A percentile compares a stretch with the other conserved stretches of the same genome.
Conservation (phyloP, 2,888 invertebrate species). For the Entomobrya multifasciata region DNA sequence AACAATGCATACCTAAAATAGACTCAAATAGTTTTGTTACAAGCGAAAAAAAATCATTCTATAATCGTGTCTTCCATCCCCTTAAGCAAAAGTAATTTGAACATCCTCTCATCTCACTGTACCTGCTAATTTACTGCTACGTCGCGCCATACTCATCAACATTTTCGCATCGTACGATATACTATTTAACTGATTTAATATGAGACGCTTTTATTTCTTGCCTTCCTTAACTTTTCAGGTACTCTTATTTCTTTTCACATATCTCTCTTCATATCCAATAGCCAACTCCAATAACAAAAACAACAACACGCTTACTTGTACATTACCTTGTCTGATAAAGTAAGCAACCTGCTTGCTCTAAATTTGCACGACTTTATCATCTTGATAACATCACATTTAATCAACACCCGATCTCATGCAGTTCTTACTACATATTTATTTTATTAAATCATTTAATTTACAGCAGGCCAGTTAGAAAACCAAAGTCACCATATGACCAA, state of each 20-base stretch:
- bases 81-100: background rate
- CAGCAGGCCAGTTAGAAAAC: background rate
- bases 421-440: background rate
- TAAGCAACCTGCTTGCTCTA: constrained; percentile 2
- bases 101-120: background rate
- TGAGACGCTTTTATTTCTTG: background rate
- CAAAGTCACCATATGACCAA: too few species aligned
- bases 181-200: background rate
- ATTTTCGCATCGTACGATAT: constrained; percentile 27
- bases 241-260: background rate
- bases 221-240: constrained; percentile 2
- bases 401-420: background rate
- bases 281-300: background rate
- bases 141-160: background rate
- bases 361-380: constrained; percentile 17
- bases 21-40: background rate
- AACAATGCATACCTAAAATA: constrained; percentile 28
- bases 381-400: background rate
- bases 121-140: too few species aligned
- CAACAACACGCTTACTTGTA: background rate
- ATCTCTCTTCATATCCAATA: too few species aligned
- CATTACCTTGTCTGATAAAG: constrained; percentile 16
- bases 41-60: background rate
- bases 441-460: background rate
- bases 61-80: background rate